Conservation (phyloP, 2,888 invertebrate species). For the Tuberolachnus salignus region DNA sequence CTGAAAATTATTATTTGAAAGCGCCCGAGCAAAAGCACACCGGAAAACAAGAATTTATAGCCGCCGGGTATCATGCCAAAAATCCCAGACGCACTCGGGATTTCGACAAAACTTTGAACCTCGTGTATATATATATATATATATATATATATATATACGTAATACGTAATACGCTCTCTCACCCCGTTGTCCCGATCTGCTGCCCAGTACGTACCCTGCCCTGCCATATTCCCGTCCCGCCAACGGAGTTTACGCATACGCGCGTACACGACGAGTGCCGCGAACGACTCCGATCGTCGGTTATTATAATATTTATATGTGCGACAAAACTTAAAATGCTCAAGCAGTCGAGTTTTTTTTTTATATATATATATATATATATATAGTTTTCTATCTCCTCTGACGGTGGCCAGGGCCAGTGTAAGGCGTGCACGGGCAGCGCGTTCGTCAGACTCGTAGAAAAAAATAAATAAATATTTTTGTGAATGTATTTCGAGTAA, state of each 20-base stretch:
- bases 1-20: conserved; percentile 43
- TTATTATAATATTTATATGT: background rate
- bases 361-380: too few relatives aligned
- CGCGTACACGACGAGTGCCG: background rate
- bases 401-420: too few relatives aligned
- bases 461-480: too few relatives aligned
- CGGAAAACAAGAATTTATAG: conserved; percentile 42
- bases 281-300: background rate
- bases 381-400: too few relatives aligned
- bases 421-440: too few relatives aligned
- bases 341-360: too few relatives aligned
- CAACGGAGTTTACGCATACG: too few relatives aligned
- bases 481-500: too few relatives aligned
- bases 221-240: background rate
- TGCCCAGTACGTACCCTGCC: background rate
- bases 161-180: too few relatives aligned
- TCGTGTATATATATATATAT: background rate
- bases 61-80: conserved; percentile 36
- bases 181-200: background rate
- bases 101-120: conserved; percentile 43
- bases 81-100: conserved; percentile 46
- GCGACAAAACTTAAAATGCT: too few relatives aligned
- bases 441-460: too few relatives aligned
- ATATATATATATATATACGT: too few relatives aligned
- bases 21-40: background rate